Base-by-base conservation (phyloP, 2,888 invertebrate genomes). In the Allacma fusca region DNA sequence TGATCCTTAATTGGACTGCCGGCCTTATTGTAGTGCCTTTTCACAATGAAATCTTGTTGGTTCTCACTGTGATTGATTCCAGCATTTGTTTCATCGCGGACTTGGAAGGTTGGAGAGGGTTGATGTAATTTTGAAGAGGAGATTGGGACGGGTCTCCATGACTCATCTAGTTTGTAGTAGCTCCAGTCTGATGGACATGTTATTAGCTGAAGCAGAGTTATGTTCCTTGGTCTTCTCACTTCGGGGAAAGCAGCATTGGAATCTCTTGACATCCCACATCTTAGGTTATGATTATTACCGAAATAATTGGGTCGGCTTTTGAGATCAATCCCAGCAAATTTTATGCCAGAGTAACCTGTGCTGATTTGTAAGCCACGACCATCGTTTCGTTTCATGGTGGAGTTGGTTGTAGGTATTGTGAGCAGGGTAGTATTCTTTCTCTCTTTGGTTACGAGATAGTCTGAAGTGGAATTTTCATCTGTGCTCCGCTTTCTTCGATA, bases 271-370 rank as follows among this genome's bases (percentile, higher is more conserved):
- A 29, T 59, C 29, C 78, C 69, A 65, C 78, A 79, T 43, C 75
- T 64, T 21, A 73, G 65, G 71, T 78, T 72, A 65, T 64, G 70
- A 68, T 79, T 79, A 44, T 26, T 73, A 28, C 78, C 77, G 72
- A 78, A 78, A 67, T 71, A 78, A 68, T 71, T 75, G 50, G 75
- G 75, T 21, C 69, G 68, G 34, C 71, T 67, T 65, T 75, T 75
- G 57, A 78, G 64, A 74, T 74, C 74, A 21, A 74, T 24, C 19
- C 76, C 76, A 40, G 70, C 69, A 70, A 76, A 76, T 19, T 76
- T 76, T 40, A 76, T 75, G 9, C 75, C 78, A 23, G 78, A 78
- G 44, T 78, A 78, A 70, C 78, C 78, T 59, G 71, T 75, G 59
- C 71, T 71, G 21, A 78, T 75, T 29, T 70, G 40, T 19, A 76